Conservation (phyloP, 2,113 vertebrate genomes). For the Lamprologus lemairii region DNA sequence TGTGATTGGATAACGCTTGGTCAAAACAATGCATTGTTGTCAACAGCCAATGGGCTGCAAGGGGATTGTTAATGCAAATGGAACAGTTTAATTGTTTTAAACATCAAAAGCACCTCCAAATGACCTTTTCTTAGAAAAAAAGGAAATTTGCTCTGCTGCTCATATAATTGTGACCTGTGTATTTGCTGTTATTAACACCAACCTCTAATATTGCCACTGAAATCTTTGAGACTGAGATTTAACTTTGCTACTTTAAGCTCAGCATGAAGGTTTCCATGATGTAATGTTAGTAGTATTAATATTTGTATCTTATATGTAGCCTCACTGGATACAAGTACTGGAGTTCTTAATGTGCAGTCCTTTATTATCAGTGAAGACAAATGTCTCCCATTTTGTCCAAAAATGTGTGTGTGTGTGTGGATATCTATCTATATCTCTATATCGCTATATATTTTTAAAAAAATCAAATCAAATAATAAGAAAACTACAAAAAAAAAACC, state of each 20-base stretch:
- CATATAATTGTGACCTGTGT: background rate
- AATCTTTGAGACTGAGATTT: background rate
- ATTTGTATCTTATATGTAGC: background rate
- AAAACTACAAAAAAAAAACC: background rate
- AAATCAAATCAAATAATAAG: background rate
- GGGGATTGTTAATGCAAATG: rapidly evolving
- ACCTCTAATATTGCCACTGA: background rate
- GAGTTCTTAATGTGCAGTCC: background rate
- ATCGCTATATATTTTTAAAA: rapidly evolving
- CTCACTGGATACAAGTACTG: background rate
- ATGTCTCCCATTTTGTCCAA: rapidly evolving
- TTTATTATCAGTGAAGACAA: background rate
- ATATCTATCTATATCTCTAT: background rate
- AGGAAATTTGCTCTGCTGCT: background rate
- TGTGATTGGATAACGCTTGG: background rate
- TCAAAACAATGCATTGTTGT: background rate
- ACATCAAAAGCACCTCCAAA: background rate
- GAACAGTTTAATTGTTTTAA: background rate
- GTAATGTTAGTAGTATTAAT: background rate
- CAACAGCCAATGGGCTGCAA: background rate
- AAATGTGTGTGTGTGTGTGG: background rate
- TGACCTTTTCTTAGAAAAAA: background rate
- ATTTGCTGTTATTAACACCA: background rate
- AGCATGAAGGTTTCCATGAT: background rate
- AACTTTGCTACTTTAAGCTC: background rate